phyloP scores from a whole-genome alignment of 2,888 invertebrate genomes.

The Brachypterus glaber region DNA sequence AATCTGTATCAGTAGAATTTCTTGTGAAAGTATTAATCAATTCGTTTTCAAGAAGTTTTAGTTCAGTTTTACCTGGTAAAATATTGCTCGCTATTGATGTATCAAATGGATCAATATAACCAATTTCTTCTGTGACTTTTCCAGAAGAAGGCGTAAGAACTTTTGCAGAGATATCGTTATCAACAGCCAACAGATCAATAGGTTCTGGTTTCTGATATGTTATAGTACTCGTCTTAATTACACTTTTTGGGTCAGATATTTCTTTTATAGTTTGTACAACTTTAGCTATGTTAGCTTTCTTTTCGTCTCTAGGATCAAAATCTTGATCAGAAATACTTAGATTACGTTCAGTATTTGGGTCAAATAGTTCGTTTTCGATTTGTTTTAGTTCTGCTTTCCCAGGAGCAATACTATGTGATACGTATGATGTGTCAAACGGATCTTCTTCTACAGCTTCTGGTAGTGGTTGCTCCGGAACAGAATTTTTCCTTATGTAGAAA shows the following conservation, averaged over 20 bases:
- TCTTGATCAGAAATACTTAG: slow-evolving; percentile 58
- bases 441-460: slow-evolving; percentile 36
- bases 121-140: slow-evolving; percentile 32
- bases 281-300: slow-evolving; percentile 30
- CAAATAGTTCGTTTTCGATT: slow-evolving; percentile 46
- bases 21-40: slow-evolving; percentile 48
- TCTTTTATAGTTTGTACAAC: slow-evolving; percentile 39
- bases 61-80: slow-evolving; percentile 67
- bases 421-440: slow-evolving; percentile 59
- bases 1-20: slow-evolving; percentile 38
- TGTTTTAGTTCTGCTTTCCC: slow-evolving; percentile 49
- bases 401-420: slow-evolving; percentile 41
- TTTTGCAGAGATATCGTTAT: slow-evolving; percentile 55
- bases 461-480: slow-evolving; percentile 46
- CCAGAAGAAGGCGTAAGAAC: slow-evolving; percentile 57
- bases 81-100: slow-evolving; percentile 74
- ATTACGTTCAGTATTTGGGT: slow-evolving; percentile 28
- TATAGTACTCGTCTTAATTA: slow-evolving; percentile 3
- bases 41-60: slow-evolving; percentile 68
- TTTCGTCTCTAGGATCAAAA: slow-evolving; percentile 46
- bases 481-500: slow-evolving; percentile 60
- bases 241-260: slow-evolving; percentile 32
- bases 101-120: slow-evolving; percentile 71
- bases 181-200: slow-evolving; percentile 42
- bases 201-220: slow-evolving; percentile 23